These are phyloP conservation scores for Laticauda colubrina DNA, from an alignment of 2,113 vertebrate species.

Conservation along the genomic window DNA sequence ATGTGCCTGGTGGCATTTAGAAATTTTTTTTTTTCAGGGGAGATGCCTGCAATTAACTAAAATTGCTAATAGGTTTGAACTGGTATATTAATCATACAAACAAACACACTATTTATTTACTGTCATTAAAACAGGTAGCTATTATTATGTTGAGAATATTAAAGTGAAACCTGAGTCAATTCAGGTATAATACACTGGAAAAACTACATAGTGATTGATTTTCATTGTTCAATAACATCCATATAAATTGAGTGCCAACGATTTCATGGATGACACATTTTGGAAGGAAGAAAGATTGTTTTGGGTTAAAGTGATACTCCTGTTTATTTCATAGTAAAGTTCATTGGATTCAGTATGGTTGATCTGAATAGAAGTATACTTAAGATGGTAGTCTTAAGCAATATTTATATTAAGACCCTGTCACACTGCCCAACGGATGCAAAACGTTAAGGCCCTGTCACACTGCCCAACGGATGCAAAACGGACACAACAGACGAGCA, in stretches of 20 bases:
- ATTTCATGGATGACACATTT: slow-evolving; percentile 29
- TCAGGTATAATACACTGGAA: background rate
- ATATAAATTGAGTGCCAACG: slow-evolving; percentile 1
- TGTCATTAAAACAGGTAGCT: background rate
- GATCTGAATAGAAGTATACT: background rate
- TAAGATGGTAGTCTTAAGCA: background rate
- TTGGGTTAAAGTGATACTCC: slow-evolving; percentile 3
- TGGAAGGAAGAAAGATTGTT: slow-evolving; percentile 4
- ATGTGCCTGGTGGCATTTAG: background rate
- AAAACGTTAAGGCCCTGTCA: too few relatives aligned
- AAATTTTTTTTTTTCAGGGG: background rate
- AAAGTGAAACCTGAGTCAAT: background rate
- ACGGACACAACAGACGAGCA: too few relatives aligned
- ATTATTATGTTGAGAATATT: background rate
- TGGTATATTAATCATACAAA: background rate
- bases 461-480: too few relatives aligned
- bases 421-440: too few relatives aligned
- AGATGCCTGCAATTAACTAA: background rate
- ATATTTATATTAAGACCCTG: slow-evolving; percentile 19
- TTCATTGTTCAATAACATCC: background rate
- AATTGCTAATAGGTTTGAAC: background rate
- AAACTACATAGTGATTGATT: background rate
- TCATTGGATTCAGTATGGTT: background rate
- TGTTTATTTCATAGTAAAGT: background rate
- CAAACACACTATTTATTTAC: background rate